Percentiles rank a stretch among this genome's conserved stretches.
phyloP scores from a whole-genome alignment of 2,888 invertebrate genomes.

The Drosophila testacea region DNA sequence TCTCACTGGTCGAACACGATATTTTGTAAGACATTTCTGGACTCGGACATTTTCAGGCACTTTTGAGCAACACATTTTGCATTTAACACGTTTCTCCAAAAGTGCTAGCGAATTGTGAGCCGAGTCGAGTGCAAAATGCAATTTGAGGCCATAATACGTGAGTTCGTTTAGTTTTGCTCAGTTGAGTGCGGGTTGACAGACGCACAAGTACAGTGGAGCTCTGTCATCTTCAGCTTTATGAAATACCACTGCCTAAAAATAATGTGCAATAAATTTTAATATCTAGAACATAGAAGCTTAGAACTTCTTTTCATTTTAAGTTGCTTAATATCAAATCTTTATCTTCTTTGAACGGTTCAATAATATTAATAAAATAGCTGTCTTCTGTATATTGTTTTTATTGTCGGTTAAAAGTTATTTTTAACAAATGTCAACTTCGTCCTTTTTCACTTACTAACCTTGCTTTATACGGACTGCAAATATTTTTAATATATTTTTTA shows the following conservation, averaged over 20 bases:
- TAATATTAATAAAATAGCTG: too few species aligned
- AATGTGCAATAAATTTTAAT: too few species aligned
- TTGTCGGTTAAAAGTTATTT: background rate
- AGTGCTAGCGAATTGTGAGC: slow-evolving; percentile 68
- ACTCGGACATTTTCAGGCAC: slow-evolving; percentile 37
- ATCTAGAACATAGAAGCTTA: too few species aligned
- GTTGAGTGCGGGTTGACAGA: slow-evolving; percentile 36
- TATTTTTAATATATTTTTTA: background rate
- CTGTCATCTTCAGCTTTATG: background rate
- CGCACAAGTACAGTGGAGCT: slow-evolving; percentile 21
- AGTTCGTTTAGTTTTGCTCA: slow-evolving; percentile 71
- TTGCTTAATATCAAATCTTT: too few species aligned
- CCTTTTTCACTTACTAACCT: background rate
- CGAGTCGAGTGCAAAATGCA: slow-evolving; percentile 77
- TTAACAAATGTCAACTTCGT: background rate
- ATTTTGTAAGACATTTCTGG: slow-evolving; percentile 45
- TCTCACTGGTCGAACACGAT: slow-evolving; percentile 20
- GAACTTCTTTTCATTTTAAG: too few species aligned
- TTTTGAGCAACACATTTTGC: slow-evolving; percentile 63
- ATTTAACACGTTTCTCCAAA: slow-evolving; percentile 72
- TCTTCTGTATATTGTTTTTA: too few species aligned
- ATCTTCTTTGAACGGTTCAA: too few species aligned
- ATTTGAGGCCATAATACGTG: slow-evolving; percentile 70
- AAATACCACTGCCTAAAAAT: background rate
- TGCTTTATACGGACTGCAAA: too few species aligned